A percentile compares a stretch with the other conserved stretches of the same genome.
Conservation (phyloP, 1,140 invertebrate species). For the Danaus plexippus region DNA sequence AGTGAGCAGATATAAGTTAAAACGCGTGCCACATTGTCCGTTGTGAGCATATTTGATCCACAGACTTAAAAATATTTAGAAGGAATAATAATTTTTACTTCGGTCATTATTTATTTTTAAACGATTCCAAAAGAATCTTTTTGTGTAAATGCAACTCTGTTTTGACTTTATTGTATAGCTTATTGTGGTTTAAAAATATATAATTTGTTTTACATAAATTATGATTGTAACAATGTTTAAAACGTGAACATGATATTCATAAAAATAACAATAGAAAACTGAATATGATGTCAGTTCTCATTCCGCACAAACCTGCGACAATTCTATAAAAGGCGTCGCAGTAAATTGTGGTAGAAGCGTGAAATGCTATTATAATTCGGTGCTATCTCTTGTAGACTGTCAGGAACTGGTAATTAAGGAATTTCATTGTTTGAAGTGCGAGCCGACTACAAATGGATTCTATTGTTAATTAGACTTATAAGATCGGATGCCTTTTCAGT, state of each 20-base stretch:
- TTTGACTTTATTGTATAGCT: too few species aligned
- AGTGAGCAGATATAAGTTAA: constrained; percentile 17
- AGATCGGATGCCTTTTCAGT: constrained; percentile 10
- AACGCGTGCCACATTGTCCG: constrained; percentile 18
- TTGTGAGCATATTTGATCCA: constrained; percentile 8
- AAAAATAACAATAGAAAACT: too few species aligned
- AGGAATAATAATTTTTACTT: neutral
- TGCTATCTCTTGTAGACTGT: constrained; percentile 31
- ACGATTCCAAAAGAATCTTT: too few species aligned
- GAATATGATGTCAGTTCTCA: neutral
- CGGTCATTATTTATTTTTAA: too few species aligned
- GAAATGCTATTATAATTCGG: constrained; percentile 38
- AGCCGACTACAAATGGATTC: constrained; percentile 16
- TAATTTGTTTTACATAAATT: too few species aligned
- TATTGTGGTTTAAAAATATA: too few species aligned
- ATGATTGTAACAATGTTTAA: too few species aligned
- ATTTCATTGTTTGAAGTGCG: constrained; percentile 23
- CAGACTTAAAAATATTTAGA: constrained; percentile 7
- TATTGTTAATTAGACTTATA: constrained; percentile 25
- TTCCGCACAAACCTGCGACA: neutral
- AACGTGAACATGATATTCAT: too few species aligned
- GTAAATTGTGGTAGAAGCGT: constrained; percentile 37
- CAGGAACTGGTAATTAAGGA: constrained; percentile 31
- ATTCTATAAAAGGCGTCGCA: constrained; percentile 28
- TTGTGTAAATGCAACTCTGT: too few species aligned